Evolutionary conservation across 1,140 invertebrate genomes (phyloP).

Genomic region (Carcinoscorpius rotundicauda): DNA sequence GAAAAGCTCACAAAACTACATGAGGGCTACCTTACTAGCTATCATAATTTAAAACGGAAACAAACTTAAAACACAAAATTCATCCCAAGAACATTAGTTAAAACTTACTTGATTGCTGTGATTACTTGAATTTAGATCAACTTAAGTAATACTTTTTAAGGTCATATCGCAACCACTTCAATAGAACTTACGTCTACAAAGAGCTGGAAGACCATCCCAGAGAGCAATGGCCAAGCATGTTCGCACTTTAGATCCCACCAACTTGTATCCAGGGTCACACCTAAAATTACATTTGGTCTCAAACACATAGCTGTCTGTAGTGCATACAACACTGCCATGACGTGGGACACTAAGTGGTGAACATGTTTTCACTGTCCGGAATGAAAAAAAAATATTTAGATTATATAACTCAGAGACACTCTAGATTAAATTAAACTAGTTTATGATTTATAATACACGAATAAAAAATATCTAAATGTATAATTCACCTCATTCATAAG

Average conservation of each 20-base stretch:
- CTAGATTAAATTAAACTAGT: slow-evolving; percentile 1
- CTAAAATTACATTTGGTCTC: slow-evolving; percentile 51
- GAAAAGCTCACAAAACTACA: too few species aligned
- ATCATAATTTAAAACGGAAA: too few species aligned
- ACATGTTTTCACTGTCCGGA: slow-evolving; percentile 47
- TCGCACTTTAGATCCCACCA: slow-evolving; percentile 49
- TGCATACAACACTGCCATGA: slow-evolving; percentile 47
- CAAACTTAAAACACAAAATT: too few species aligned
- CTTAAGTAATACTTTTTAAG: too few species aligned
- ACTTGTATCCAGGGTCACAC: slow-evolving; percentile 48
- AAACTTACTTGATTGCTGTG: too few species aligned
- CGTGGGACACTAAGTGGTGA: slow-evolving; percentile 39
- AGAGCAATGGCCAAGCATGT: slow-evolving; percentile 52
- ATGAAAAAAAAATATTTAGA: background rate
- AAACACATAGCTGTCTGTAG: slow-evolving; percentile 43
- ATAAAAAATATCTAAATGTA: too few species aligned
- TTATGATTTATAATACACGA: background rate
- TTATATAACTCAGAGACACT: background rate
- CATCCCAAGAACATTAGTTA: too few species aligned
- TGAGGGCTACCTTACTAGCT: too few species aligned
- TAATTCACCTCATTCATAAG: too few species aligned
- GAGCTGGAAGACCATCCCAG: slow-evolving; percentile 52
- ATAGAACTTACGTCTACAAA: slow-evolving; percentile 46
- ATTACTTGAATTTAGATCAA: too few species aligned
- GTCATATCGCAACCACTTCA: too few species aligned